Evolutionary conservation across 2,888 invertebrate species (phyloP).

Genomic region (Caenorhabditis sulstoni): DNA sequence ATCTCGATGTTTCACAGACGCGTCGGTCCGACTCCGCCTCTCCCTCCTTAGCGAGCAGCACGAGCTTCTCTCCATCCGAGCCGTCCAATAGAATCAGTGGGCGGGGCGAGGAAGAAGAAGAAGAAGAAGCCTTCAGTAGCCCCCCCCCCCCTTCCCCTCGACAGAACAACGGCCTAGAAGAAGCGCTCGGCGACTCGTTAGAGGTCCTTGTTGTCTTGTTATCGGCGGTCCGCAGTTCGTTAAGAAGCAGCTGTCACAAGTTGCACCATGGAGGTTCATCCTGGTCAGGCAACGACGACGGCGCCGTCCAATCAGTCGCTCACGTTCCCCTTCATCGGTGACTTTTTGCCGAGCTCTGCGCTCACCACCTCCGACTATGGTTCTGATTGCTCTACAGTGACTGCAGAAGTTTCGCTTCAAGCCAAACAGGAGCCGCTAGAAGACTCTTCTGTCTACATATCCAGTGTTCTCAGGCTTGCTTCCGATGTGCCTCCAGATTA

Average conservation of each 20-base stretch:
- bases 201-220: conserved; percentile 61
- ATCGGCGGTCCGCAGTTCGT: conserved; percentile 43
- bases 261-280: conserved; percentile 69
- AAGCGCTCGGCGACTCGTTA: conserved; percentile 40
- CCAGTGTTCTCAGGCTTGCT: conserved; percentile 25
- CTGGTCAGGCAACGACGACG: conserved; percentile 38
- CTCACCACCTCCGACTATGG: conserved; percentile 54
- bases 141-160: background rate
- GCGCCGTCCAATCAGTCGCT: conserved; percentile 16
- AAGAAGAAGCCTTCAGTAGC: conserved; percentile 31
- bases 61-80: conserved; percentile 8
- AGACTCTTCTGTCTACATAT: conserved; percentile 38
- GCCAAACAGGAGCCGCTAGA: conserved; percentile 33
- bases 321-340: conserved; percentile 58
- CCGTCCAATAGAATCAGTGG: conserved; percentile 45
- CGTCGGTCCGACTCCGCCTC: background rate
- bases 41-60: background rate
- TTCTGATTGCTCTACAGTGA: conserved; percentile 39
- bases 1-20: conserved; percentile 1
- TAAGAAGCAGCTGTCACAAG: conserved; percentile 54
- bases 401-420: conserved; percentile 14
- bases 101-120: conserved; percentile 33
- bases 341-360: conserved; percentile 51
- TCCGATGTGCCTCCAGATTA: conserved; percentile 29
- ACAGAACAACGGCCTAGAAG: conserved; percentile 22